phyloP scores from a whole-genome alignment of 2,113 vertebrate genomes.

The Otus sunia region DNA sequence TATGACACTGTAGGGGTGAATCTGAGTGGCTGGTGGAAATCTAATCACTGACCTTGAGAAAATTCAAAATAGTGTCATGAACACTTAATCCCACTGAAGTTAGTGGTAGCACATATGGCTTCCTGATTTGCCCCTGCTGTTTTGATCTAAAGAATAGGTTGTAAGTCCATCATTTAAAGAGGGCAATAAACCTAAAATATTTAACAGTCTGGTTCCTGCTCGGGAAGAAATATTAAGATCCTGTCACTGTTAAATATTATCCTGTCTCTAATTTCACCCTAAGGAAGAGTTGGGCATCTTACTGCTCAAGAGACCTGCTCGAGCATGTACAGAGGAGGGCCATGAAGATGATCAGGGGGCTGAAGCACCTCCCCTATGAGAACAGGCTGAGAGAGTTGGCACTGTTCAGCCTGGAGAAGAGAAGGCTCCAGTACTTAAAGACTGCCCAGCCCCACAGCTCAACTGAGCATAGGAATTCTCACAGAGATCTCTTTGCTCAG shows the following conservation, averaged over 20 bases:
- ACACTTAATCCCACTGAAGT: neutral
- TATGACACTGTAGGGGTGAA: neutral
- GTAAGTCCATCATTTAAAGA: neutral
- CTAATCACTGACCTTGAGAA: neutral
- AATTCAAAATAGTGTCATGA: neutral
- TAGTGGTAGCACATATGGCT: neutral
- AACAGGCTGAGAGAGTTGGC: too few relatives aligned
- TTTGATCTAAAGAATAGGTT: neutral
- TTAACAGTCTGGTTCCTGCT: neutral
- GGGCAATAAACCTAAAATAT: neutral
- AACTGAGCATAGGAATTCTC: neutral
- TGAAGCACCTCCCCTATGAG: too few relatives aligned
- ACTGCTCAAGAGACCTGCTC: neutral
- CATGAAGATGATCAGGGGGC: too few relatives aligned
- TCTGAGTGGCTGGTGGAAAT: neutral
- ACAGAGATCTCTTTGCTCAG: neutral
- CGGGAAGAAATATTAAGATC: neutral
- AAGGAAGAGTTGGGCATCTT: neutral
- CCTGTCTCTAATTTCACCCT: neutral
- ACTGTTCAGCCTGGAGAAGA: too few relatives aligned
- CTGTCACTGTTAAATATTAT: neutral
- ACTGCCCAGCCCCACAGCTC: neutral
- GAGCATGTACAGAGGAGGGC: too few relatives aligned
- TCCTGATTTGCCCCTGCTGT: neutral
- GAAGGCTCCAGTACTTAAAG: too few relatives aligned